A percentile compares a stretch with the other conserved stretches of the same genome.
These are phyloP conservation scores for Austrolebias charrua DNA, from an alignment of 2,797 vertebrate species.

Conservation along the genomic window DNA sequence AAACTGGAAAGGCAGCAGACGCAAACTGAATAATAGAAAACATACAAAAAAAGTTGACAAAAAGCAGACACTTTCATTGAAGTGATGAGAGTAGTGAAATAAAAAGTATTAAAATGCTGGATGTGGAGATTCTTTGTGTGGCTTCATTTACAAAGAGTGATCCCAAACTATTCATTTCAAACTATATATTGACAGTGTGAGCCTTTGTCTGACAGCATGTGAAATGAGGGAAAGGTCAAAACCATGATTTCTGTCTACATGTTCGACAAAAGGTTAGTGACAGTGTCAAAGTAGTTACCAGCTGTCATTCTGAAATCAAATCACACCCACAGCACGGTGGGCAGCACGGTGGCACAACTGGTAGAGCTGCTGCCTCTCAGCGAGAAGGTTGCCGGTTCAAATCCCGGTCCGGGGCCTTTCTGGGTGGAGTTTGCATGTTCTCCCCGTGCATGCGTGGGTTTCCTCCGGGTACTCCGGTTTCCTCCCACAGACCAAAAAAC, in stretches of 20 bases:
- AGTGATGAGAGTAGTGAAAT: slow-evolving; percentile 21
- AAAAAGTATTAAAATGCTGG: not conserved
- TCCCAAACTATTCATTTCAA: slow-evolving; percentile 40
- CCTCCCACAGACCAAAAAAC: too few relatives aligned
- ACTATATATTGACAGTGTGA: slow-evolving; percentile 53
- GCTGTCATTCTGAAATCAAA: slow-evolving; percentile 56
- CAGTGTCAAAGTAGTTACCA: slow-evolving; percentile 54
- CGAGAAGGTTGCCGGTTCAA: too few relatives aligned
- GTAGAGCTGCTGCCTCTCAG: too few relatives aligned
- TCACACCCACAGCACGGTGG: too few relatives aligned
- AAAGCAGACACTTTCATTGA: slow-evolving; percentile 27
- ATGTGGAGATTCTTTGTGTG: slow-evolving; percentile 13
- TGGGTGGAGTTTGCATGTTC: too few relatives aligned
- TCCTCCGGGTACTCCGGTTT: too few relatives aligned
- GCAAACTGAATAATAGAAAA: slow-evolving; percentile 38
- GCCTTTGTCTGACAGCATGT: slow-evolving; percentile 49
- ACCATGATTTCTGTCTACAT: slow-evolving; percentile 65
- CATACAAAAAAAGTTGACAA: slow-evolving; percentile 8
- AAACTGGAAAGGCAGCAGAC: slow-evolving; percentile 41
- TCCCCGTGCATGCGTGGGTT: too few relatives aligned
- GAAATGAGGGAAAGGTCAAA: slow-evolving; percentile 63
- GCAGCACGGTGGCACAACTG: too few relatives aligned
- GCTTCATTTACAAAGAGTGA: slow-evolving; percentile 45
- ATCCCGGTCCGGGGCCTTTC: too few relatives aligned
- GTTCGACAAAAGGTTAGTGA: slow-evolving; percentile 67